These are phyloP conservation scores for Drosophila trapezifrons DNA, from an alignment of 1,140 invertebrate genomes.

Conservation along the genomic window DNA sequence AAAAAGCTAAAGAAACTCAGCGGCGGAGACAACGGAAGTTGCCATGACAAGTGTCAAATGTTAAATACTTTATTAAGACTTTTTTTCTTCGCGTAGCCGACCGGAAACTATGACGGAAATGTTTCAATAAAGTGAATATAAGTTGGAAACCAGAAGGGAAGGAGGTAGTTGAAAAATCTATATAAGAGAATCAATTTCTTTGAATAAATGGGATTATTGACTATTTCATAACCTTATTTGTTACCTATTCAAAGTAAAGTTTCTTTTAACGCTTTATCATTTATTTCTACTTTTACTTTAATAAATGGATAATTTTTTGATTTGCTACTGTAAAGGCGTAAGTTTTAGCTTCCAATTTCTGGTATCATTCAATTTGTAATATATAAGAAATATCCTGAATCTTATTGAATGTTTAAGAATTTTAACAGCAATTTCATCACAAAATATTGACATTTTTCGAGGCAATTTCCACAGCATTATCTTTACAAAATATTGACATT, in stretches of 20 bases:
- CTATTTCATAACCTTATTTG: background rate
- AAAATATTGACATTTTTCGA: background rate
- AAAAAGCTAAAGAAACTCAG: constrained; percentile 19
- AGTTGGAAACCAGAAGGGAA: background rate
- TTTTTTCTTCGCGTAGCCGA: constrained; percentile 1
- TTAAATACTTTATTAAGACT: constrained; percentile 46
- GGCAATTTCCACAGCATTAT: background rate
- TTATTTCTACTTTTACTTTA: too few relatives aligned
- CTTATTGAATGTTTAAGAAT: too few relatives aligned
- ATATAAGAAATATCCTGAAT: background rate
- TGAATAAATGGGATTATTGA: background rate
- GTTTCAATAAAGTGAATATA: constrained; percentile 19
- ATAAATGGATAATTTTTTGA: background rate
- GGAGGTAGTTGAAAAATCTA: background rate
- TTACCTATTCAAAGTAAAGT: too few relatives aligned
- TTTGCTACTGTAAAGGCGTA: background rate
- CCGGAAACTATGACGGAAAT: constrained; percentile 36
- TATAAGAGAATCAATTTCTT: too few relatives aligned
- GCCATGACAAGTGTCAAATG: constrained; percentile 47
- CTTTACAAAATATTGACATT: background rate
- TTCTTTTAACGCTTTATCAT: too few relatives aligned
- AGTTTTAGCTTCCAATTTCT: background rate
- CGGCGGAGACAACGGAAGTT: constrained; percentile 24
- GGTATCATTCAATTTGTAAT: too few relatives aligned
- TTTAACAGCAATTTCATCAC: background rate